Evolutionary conservation across 2,113 vertebrate species (phyloP).

Genomic region (Trichechus manatus): DNA sequence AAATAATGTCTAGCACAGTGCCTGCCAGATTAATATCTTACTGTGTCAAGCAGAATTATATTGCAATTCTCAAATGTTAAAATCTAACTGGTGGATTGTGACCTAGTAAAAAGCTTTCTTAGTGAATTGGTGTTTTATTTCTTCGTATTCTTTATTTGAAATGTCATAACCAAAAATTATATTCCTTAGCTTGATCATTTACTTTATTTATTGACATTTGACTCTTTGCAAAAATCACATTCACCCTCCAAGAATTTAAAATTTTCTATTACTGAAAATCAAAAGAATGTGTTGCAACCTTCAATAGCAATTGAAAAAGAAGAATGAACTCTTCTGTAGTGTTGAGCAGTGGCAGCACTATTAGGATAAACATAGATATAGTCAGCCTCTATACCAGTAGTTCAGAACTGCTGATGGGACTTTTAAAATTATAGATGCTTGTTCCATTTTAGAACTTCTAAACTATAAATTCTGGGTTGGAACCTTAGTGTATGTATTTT

Average conservation of each 20-base stretch:
- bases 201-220: conserved; percentile 52
- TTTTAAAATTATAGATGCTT: neutral
- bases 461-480: neutral
- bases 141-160: conserved; percentile 53
- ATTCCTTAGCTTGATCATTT: neutral
- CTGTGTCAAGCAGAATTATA: conserved; percentile 27
- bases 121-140: neutral
- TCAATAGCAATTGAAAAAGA: neutral
- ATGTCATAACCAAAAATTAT: conserved; percentile 34
- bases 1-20: neutral
- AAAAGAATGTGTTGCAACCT: neutral
- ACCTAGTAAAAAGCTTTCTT: neutral
- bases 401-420: conserved; percentile 17
- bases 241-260: neutral
- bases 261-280: neutral
- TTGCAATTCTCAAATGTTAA: neutral
- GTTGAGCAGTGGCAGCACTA: neutral
- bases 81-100: neutral
- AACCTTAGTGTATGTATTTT: neutral
- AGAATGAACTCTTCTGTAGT: neutral
- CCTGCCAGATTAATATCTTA: neutral
- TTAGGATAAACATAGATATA: neutral
- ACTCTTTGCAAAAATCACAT: neutral
- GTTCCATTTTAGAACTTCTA: neutral
- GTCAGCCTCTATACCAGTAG: neutral